A percentile compares a stretch with the other conserved stretches of the same genome.
phyloP scores from a whole-genome alignment of 1,140 invertebrate genomes.

The Amyelois transitella region DNA sequence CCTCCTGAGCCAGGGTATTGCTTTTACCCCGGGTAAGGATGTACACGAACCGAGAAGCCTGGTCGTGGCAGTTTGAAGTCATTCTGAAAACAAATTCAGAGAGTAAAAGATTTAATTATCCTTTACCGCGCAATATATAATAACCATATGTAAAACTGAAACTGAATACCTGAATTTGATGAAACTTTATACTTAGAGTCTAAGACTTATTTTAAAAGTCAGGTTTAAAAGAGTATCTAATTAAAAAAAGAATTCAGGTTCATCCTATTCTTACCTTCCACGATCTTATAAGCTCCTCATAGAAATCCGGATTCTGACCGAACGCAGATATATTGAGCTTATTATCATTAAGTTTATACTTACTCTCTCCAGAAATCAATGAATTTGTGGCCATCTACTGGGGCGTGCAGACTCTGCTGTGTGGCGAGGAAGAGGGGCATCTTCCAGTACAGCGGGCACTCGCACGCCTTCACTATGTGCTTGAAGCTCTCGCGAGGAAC shows the following conservation, averaged over 20 bases:
- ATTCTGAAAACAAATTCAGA: conserved; percentile 79
- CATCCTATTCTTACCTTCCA: too few species aligned
- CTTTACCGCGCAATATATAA: too few species aligned
- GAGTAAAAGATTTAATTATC: background rate
- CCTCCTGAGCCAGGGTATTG: conserved; percentile 83
- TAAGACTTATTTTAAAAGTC: too few species aligned
- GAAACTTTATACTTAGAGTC: too few species aligned
- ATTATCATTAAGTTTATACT: conserved; percentile 65
- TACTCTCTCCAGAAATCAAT: conserved; percentile 94
- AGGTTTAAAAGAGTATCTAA: too few species aligned
- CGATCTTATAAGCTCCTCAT: too few species aligned
- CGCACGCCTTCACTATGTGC: conserved; percentile 81
- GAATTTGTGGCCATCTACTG: conserved; percentile 86
- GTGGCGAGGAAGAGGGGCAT: conserved; percentile 91
- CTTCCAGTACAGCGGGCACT: conserved; percentile 95
- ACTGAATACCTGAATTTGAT: too few species aligned
- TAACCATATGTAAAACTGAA: too few species aligned
- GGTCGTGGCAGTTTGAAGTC: conserved; percentile 87
- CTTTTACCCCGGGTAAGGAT: conserved; percentile 83
- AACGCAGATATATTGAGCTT: too few species aligned
- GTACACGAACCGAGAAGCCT: conserved; percentile 91
- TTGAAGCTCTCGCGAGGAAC: conserved; percentile 78
- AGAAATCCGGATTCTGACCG: too few species aligned
- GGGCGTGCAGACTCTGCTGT: conserved; percentile 76
- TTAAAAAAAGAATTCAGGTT: too few species aligned